phyloP scores from a whole-genome alignment of 2,888 invertebrate species.

The Aricia artaxerxes region DNA sequence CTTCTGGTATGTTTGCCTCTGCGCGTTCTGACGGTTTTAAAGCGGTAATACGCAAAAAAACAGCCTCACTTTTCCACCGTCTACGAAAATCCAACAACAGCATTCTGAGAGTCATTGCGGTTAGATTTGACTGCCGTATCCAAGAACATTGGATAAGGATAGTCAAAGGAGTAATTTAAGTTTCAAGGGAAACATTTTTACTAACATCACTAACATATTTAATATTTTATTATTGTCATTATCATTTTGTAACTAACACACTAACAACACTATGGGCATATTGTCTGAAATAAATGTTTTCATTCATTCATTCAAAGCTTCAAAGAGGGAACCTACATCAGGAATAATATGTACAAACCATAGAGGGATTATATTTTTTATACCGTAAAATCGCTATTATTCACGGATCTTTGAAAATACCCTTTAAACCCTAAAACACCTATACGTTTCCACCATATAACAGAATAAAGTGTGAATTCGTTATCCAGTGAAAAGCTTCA shows the following conservation, averaged over 20 bases:
- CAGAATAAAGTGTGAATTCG: slow-evolving; percentile 17
- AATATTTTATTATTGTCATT: too few species aligned
- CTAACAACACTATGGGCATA: too few species aligned
- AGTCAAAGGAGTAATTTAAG: too few species aligned
- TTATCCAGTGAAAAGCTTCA: slow-evolving; percentile 16
- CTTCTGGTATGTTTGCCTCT: too few species aligned
- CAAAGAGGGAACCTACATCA: neutral
- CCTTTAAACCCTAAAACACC: neutral
- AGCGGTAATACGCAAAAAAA: neutral
- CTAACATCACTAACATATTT: too few species aligned
- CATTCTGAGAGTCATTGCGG: neutral
- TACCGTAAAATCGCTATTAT: neutral
- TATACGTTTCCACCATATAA: neutral
- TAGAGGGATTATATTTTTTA: neutral
- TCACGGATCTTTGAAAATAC: neutral
- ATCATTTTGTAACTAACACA: too few species aligned
- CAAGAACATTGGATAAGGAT: neutral
- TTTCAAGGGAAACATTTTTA: too few species aligned
- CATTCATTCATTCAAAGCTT: too few species aligned
- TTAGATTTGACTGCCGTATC: slow-evolving; percentile 4
- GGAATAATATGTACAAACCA: neutral
- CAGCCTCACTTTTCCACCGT: neutral
- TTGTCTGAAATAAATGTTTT: too few species aligned
- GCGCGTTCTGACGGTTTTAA: neutral
- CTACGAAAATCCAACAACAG: neutral